Base-by-base conservation (phyloP, 2,888 invertebrate genomes). In the Macrostomum cliftonense region DNA sequence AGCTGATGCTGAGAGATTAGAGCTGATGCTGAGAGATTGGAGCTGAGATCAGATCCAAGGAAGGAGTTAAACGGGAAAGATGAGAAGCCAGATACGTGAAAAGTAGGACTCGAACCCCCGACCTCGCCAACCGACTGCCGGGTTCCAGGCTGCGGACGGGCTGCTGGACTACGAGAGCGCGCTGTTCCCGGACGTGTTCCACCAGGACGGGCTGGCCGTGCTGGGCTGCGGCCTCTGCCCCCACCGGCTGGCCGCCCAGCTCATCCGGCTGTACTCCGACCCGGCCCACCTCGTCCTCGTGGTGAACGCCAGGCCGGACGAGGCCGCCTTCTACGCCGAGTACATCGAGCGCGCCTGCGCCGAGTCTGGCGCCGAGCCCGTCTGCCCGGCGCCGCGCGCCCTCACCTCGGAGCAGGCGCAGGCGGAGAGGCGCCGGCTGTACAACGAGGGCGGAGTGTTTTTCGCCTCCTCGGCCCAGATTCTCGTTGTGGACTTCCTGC, bases 401-500 rank as follows among this genome's bases (percentile, higher is more conserved):
- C 65, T 77, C 49, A 75, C 74, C 37, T 67, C 75, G 50, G 76
- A 77, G 57, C 62, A 72, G 46, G 74, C 71, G 57, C 74, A 71
- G 37, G 66, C 72, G 55, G 78, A 78, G 62, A 75, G 77, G 77
- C n/a, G 17, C n/a, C 42, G 49, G 16, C 43, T 82, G 39, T 99
- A 97, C 70, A 72, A 86, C 54, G 80, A 84, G 58, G 97, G 97
- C 46, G 97, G 97, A 2, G 78, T 93, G 47, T 78, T 89, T 62
- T 91, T 97, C 72, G 79, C 93, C 37, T 85, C 89, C 2, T 84
- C 91, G 5, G 11, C 17, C 9, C 77, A 91, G 52, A 88, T 97
- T 58, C 74, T 97, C 50, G 88, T 97, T 2, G 87, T 97, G 7
- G 97, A 97, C 74, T 74, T 99, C 57, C 74, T 97, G 47, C 89